phyloP scores from a whole-genome alignment of 2,888 invertebrate genomes.

The Acleris laterana region DNA sequence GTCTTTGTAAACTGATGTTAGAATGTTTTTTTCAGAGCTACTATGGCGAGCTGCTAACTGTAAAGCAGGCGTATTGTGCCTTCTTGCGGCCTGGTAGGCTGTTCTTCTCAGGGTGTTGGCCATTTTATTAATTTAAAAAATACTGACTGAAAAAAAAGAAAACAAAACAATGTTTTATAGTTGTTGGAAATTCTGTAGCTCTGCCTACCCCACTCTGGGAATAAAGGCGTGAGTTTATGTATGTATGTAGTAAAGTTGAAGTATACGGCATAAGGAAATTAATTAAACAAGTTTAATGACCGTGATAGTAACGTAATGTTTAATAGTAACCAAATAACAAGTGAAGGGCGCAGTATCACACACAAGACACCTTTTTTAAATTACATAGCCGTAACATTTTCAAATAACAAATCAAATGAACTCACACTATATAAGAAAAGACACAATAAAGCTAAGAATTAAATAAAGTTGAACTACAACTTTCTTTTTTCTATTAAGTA shows the following conservation, averaged over 20 bases:
- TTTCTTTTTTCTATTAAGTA: not conserved
- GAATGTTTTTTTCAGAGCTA: slow-evolving; percentile 57
- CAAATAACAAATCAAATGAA: not conserved
- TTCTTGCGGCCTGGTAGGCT: slow-evolving; percentile 46
- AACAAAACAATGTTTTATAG: too few relatives aligned
- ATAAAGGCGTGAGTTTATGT: too few relatives aligned
- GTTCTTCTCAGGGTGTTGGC: slow-evolving; percentile 50
- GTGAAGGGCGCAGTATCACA: not conserved
- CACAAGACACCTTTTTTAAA: not conserved
- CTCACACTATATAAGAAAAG: not conserved
- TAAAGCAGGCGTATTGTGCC: slow-evolving; percentile 38
- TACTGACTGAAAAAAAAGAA: slow-evolving; percentile 8
- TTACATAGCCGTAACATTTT: too few relatives aligned
- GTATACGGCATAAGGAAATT: too few relatives aligned
- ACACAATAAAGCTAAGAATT: not conserved
- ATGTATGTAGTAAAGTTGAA: not conserved
- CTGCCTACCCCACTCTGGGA: too few relatives aligned
- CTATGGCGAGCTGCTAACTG: slow-evolving; percentile 47
- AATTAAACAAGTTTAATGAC: too few relatives aligned
- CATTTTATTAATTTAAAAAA: slow-evolving; percentile 44
- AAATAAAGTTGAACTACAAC: not conserved
- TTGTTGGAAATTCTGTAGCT: too few relatives aligned
- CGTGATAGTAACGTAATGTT: too few relatives aligned
- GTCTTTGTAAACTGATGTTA: slow-evolving; percentile 78
- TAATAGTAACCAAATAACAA: too few relatives aligned